Conservation (phyloP, 2,113 vertebrate genomes). For the Azemiops feae region DNA sequence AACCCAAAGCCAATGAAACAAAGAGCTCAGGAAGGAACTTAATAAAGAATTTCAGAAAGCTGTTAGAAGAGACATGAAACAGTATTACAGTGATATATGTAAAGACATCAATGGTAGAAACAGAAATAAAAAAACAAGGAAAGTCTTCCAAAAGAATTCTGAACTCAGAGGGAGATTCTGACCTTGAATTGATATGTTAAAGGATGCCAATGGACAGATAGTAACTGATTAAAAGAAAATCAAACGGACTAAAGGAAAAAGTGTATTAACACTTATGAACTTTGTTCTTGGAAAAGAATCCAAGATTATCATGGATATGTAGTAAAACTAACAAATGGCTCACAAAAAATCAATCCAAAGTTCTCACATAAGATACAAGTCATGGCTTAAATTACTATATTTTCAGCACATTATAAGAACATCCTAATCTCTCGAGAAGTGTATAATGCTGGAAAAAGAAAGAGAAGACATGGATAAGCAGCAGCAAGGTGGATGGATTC, state of each 20-base stretch:
- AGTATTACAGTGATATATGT: not conserved
- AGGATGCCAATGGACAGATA: not conserved
- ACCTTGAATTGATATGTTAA: not conserved
- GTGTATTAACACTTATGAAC: not conserved
- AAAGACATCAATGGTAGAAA: not conserved
- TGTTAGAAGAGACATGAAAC: not conserved
- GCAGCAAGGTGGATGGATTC: not conserved
- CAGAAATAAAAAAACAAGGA: not conserved
- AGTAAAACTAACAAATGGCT: not conserved
- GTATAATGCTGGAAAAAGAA: not conserved
- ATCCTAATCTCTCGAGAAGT: not conserved
- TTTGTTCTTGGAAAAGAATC: not conserved
- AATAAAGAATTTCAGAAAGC: not conserved
- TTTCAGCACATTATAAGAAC: not conserved
- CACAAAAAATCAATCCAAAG: not conserved
- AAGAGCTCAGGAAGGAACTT: not conserved
- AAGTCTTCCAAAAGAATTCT: not conserved
- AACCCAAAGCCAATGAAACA: not conserved
- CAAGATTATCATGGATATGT: not conserved
- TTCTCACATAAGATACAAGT: not conserved
- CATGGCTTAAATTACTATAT: not conserved
- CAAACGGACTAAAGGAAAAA: not conserved
- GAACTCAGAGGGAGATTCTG: not conserved
- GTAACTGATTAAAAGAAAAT: not conserved
- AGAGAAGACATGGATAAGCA: not conserved